Conservation (phyloP, 2,113 vertebrate genomes). For the Corythoichthys haematopterus region DNA sequence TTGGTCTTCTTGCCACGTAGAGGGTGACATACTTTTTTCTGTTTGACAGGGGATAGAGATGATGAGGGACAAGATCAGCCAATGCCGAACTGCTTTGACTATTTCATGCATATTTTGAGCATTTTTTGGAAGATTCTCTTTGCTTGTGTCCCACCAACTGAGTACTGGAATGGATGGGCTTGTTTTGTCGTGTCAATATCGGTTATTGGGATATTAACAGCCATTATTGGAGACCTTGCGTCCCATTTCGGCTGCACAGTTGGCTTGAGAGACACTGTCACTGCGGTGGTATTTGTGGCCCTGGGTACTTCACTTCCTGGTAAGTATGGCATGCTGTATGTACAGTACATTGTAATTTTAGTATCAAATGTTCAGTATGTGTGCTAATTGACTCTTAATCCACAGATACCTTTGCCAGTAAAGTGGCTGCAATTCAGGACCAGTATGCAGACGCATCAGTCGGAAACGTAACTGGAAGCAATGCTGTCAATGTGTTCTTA, state of each 20-base stretch:
- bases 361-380: not conserved
- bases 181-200: constrained; percentile 83
- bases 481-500: constrained; percentile 89
- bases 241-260: constrained; percentile 92
- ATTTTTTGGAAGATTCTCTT: constrained; percentile 92
- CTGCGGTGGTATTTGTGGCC: constrained; percentile 88
- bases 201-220: constrained; percentile 82
- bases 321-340: constrained; percentile 34
- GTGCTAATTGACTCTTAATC: not conserved
- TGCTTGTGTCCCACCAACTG: constrained; percentile 83
- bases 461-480: constrained; percentile 89
- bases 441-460: constrained; percentile 86
- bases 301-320: constrained; percentile 89
- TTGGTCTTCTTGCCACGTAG: not conserved
- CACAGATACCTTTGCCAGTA: constrained; percentile 88
- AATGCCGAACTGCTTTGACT: constrained; percentile 82
- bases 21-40: not conserved
- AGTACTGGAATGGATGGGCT: constrained; percentile 89
- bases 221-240: constrained; percentile 88
- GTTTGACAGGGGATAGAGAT: constrained; percentile 77
- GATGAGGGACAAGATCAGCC: constrained; percentile 77
- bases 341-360: not conserved
- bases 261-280: constrained; percentile 84
- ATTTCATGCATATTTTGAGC: constrained; percentile 86
- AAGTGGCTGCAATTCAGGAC: constrained; percentile 87